Base-by-base conservation (phyloP, 1,140 invertebrate genomes). In the Scaptomyza montana region DNA sequence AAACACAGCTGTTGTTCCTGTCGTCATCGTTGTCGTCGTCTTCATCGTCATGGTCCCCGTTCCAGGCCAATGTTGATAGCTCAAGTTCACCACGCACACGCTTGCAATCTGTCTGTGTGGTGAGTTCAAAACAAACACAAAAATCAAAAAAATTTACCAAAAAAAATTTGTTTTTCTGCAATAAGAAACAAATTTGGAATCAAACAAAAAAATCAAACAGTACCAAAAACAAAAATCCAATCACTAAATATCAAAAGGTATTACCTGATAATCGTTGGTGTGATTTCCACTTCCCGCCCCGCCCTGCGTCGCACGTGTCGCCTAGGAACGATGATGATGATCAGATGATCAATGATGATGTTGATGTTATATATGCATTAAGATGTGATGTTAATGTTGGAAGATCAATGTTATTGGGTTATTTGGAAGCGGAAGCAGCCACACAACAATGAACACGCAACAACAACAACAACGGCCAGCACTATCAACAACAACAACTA, bases 251-350 rank as follows among this genome's bases (percentile, higher is more conserved):
- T 77, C 56, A 61, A 81, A 78, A 77, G 69, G 80, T 89, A 87
- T 78, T 84, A 78, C 69, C 71, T 89, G 78, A 90, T 89, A 78
- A 84, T 85, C 75, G 77, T 85, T 85, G 80, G 80, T 89, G 85
- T 90, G 86, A 89, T 89, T 89, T 89, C 74, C 84, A 82, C 74
- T 84, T 89, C 84, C 84, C 84, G 82, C 56, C 78, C 78, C 67
- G 51, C 68, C 62, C 62, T 73, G 39, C 84, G 73, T 75, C 76
- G 65, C 73, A 86, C 77, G 62, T 60, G 41, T 85, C 73, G 76
- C 65, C 65, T 78, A 56, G 70, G 74, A 77, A 74, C 63, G 68
- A 71, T 65, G 66, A 59, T 62, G 59, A 51, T 66, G 56, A 71
- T 71, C 70, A 49, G 79, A 78, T 75, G 66, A 21, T 47, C 30